These are phyloP conservation scores for Lasioglossum albipes DNA, from an alignment of 1,140 invertebrate genomes.

Conservation along the genomic window DNA sequence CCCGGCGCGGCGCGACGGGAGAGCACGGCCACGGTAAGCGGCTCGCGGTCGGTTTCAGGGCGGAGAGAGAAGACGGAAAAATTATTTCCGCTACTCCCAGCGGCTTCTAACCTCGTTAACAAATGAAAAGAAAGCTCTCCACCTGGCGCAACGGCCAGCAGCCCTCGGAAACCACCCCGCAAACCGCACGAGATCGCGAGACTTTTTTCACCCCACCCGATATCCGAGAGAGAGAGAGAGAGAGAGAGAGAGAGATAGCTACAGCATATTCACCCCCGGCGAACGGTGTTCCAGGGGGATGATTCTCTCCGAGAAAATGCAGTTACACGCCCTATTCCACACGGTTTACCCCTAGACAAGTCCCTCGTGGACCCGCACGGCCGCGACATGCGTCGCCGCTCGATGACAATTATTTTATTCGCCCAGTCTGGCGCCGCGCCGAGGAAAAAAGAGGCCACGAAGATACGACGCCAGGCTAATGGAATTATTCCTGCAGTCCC, in stretches of 20 bases:
- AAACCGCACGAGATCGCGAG: constrained; percentile 10
- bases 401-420: constrained; percentile 48
- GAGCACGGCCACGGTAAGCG: constrained; percentile 6
- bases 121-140: constrained; percentile 46
- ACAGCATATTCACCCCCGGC: too few species aligned
- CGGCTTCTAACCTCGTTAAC: constrained; percentile 35
- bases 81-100: constrained; percentile 40
- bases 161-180: not conserved
- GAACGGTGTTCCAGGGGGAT: constrained; percentile 1
- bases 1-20: not conserved
- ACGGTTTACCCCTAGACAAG: constrained; percentile 33
- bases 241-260: too few species aligned
- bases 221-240: too few species aligned
- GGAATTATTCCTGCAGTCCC: too few species aligned
- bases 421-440: not conserved
- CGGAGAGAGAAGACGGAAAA: constrained; percentile 3
- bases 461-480: not conserved
- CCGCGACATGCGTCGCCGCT: constrained; percentile 13
- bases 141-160: not conserved
- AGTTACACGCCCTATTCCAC: constrained; percentile 49
- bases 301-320: constrained; percentile 33
- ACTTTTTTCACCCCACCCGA: not conserved
- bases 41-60: too few species aligned
- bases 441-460: not conserved
- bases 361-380: constrained; percentile 2